phyloP scores from a whole-genome alignment of 2,888 invertebrate genomes.

The Drymonia ruficornis region DNA sequence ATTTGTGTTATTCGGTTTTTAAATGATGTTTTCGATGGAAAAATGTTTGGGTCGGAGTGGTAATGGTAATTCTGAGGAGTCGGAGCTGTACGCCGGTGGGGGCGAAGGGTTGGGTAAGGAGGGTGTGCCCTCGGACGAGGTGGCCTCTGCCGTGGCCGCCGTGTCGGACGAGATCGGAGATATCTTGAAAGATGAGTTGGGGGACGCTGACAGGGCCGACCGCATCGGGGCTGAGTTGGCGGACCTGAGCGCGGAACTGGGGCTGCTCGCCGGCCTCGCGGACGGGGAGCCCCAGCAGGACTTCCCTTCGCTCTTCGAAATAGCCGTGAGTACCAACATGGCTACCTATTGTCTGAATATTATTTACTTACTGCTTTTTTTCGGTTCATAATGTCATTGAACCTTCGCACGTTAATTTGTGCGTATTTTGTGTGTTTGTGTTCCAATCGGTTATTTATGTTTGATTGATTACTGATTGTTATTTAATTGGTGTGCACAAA shows the following conservation, averaged over 20 bases:
- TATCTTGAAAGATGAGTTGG: conserved; percentile 77
- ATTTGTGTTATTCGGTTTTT: conserved; percentile 70
- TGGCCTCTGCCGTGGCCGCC: conserved; percentile 73
- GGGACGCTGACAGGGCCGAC: conserved; percentile 73
- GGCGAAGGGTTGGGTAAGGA: conserved; percentile 60
- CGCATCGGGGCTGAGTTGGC: conserved; percentile 75
- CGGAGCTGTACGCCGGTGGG: conserved; percentile 64
- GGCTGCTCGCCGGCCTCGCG: conserved; percentile 72
- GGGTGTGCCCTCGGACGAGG: conserved; percentile 67
- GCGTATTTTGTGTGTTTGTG: conserved; percentile 8
- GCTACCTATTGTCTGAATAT: conserved; percentile 28
- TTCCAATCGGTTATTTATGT: conserved; percentile 8
- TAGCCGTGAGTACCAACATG: conserved; percentile 74
- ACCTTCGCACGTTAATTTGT: conserved; percentile 8
- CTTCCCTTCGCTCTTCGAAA: conserved; percentile 75
- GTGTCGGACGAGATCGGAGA: conserved; percentile 79
- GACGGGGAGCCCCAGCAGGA: conserved; percentile 71
- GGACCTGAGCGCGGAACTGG: conserved; percentile 75
- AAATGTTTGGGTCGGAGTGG: conserved; percentile 73
- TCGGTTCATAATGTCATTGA: conserved; percentile 21
- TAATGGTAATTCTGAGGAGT: conserved; percentile 61
- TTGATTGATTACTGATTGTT: conserved; percentile 22
- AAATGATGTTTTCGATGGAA: conserved; percentile 81
- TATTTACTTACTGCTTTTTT: conserved; percentile 3
- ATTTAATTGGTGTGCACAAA: conserved; percentile 15